These are phyloP conservation scores for Phacellophora camtschatica DNA, from an alignment of 30 jellyfish, hydroid and myxozoan genomes.

Conservation along the genomic window DNA sequence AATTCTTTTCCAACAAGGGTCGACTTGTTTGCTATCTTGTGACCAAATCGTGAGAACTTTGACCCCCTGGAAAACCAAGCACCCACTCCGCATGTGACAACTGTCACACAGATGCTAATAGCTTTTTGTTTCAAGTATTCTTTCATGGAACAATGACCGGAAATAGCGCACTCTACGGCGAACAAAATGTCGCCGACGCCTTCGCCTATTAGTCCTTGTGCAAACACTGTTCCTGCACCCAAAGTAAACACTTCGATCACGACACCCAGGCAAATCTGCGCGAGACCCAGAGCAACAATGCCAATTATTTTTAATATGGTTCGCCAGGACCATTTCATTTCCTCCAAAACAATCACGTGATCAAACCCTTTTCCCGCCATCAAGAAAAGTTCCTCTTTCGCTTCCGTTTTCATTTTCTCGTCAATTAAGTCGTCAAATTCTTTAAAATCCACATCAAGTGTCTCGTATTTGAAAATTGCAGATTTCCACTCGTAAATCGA, in stretches of 20 bases:
- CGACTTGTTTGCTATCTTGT: neutral
- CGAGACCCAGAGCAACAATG: constrained; percentile 11
- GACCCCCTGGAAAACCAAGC: constrained; percentile 34
- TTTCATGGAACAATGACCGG: constrained; percentile 27
- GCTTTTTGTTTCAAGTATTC: constrained; percentile 18
- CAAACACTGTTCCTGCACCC: constrained; percentile 23
- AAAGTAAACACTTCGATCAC: constrained; percentile 7
- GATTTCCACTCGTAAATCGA: neutral
- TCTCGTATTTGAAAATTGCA: neutral
- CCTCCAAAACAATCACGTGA: neutral
- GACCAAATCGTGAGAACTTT: constrained; percentile 25
- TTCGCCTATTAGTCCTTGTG: constrained; percentile 27
- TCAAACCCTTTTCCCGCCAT: neutral
- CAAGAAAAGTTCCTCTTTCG: neutral
- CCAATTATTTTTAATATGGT: neutral
- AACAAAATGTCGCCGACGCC: constrained; percentile 45
- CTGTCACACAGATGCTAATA: constrained; percentile 19
- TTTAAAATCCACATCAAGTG: constrained; percentile 1
- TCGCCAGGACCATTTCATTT: neutral
- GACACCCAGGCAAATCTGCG: constrained; percentile 12
- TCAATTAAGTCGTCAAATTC: neutral
- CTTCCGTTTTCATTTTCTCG: neutral
- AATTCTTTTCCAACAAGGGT: neutral
- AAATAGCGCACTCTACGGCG: constrained; percentile 22
- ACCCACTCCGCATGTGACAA: constrained; percentile 36